Evolutionary conservation across 2,113 vertebrate genomes (phyloP).

Genomic region (Leucopsar rothschildi): DNA sequence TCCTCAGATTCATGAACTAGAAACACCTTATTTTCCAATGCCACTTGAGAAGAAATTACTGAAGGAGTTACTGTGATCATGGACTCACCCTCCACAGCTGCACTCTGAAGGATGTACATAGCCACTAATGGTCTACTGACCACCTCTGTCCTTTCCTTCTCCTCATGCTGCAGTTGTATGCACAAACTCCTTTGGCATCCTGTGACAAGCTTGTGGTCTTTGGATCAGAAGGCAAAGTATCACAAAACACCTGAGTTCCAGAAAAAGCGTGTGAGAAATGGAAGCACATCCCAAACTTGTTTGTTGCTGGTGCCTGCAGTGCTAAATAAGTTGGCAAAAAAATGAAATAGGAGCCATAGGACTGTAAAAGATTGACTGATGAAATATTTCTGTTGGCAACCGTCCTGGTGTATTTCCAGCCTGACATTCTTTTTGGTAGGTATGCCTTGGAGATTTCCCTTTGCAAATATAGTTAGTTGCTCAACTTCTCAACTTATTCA

Average conservation of each 20-base stretch:
- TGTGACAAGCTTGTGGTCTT: neutral
- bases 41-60: neutral
- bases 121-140: neutral
- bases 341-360: neutral
- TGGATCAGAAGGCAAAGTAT: neutral
- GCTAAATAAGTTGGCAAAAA: slow-evolving; percentile 6
- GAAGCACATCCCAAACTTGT: neutral
- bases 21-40: neutral
- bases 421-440: slow-evolving; percentile 18
- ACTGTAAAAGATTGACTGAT: slow-evolving; percentile 1
- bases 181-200: neutral
- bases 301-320: neutral
- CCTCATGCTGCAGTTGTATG: fast-evolving
- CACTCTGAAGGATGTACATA: neutral
- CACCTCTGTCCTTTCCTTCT: neutral
- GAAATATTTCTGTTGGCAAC: slow-evolving; percentile 39
- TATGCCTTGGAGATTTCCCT: slow-evolving; percentile 27
- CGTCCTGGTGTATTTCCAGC: slow-evolving; percentile 20
- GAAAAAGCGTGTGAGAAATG: neutral
- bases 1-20: neutral
- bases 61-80: neutral
- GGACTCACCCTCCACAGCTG: neutral
- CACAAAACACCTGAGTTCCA: neutral
- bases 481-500: neutral
- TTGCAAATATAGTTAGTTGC: slow-evolving; percentile 36